These are phyloP conservation scores for Odontophorus gujanensis DNA, from an alignment of 2,113 vertebrate species.

Conservation along the genomic window DNA sequence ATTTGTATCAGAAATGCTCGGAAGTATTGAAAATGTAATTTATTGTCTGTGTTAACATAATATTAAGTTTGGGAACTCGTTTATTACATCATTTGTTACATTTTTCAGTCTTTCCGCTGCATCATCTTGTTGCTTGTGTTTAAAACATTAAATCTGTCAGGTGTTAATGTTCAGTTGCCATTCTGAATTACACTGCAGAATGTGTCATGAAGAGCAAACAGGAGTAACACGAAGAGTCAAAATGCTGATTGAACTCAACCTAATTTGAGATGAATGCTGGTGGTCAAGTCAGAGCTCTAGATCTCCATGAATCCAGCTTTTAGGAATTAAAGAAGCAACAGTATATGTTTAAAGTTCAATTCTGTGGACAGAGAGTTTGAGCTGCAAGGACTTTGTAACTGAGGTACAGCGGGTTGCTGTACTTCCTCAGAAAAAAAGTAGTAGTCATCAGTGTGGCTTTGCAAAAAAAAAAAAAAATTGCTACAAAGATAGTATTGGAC, in stretches of 20 bases:
- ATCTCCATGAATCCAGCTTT: neutral
- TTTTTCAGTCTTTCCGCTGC: neutral
- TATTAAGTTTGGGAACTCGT: neutral
- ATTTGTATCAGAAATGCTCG: neutral
- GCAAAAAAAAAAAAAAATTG: neutral
- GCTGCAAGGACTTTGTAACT: neutral
- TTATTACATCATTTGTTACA: too few relatives aligned
- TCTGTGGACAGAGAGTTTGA: neutral
- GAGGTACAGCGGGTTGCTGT: neutral
- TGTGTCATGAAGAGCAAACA: fast-evolving
- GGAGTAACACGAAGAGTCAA: neutral
- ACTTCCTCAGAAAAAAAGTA: conserved; percentile 38
- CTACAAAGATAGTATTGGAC: neutral
- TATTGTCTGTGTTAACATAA: neutral
- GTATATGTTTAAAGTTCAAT: neutral
- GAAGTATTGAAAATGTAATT: neutral
- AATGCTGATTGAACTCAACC: neutral
- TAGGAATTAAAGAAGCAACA: neutral
- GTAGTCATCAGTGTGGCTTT: conserved; percentile 38
- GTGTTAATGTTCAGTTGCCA: neutral
- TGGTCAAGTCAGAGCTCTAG: neutral
- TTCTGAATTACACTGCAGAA: neutral
- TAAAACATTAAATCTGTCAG: neutral
- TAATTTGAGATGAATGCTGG: neutral
- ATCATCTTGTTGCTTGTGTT: neutral